phyloP scores from a whole-genome alignment of 2,888 invertebrate genomes.

The Microdon myrmicae region DNA sequence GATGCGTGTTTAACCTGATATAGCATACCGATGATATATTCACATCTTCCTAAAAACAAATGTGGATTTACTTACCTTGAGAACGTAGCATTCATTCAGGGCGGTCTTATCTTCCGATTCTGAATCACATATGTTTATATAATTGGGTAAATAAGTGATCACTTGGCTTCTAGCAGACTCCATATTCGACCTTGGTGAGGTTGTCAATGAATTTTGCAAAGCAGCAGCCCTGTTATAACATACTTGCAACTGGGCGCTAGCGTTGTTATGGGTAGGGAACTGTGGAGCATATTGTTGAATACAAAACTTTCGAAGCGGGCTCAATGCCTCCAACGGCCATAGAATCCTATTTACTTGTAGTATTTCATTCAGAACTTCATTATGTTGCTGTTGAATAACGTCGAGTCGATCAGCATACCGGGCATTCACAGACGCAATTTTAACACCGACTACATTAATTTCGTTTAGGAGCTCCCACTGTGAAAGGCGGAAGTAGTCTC shows the following conservation, averaged over 20 bases:
- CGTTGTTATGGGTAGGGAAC: neutral
- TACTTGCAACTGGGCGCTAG: neutral
- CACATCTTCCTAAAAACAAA: no score
- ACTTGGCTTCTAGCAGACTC: neutral
- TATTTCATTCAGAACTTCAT: constrained; percentile 7
- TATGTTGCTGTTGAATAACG: constrained; percentile 11
- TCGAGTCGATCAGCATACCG: constrained; percentile 15
- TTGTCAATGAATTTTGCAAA: neutral
- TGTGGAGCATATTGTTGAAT: constrained; percentile 24
- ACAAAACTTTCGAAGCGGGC: constrained; percentile 10
- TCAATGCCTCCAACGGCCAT: constrained; percentile 14
- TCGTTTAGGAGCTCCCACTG: constrained; percentile 13
- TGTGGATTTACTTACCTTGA: constrained; percentile 16
- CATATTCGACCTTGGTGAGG: neutral
- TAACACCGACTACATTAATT: constrained; percentile 3
- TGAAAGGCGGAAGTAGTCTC: constrained; percentile 7
- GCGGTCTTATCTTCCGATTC: constrained; percentile 1
- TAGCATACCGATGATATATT: no score
- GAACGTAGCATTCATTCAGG: constrained; percentile 8
- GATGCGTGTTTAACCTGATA: no score
- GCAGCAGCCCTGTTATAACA: neutral
- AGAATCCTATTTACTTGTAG: constrained; percentile 16
- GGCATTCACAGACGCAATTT: constrained; percentile 9
- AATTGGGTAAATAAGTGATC: neutral
- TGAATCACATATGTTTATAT: neutral